Base-by-base conservation (phyloP, 1,140 invertebrate genomes). In the Monochamus saltuarius region DNA sequence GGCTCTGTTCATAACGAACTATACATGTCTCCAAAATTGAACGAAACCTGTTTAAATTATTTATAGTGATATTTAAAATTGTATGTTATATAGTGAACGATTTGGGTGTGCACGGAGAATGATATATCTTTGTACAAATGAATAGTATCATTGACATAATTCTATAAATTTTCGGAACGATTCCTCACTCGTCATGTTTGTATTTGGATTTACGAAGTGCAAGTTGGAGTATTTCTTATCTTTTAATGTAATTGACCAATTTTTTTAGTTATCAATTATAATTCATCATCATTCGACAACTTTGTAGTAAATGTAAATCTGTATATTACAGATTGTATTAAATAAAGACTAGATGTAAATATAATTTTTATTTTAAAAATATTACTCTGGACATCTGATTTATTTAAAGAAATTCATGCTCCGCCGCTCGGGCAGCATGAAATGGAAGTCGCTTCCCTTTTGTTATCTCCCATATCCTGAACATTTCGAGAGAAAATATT, bases 311-410 rank as follows among this genome's bases (percentile, higher is more conserved):
- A n/a, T n/a, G 42, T 55, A 38, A 14, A 29, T 56, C 53, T 56
- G 53, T 56, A 56, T 56, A 56, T 56, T 56, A 56, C 53, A 56
- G 53, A 56, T 56, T 56, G 22, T 56, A 56, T 56, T 56, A 45
- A 56, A 40, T 13, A 35, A 56, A 56, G 40, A 40, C 3, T 40
- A 54, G 6, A 29, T 29, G 22, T 29, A 29, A 29, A 29, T 29
- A 29, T 29, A 29, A 29, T 29, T 29, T 29, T 29, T 29, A 29
- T 29, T 29, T 29, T 29, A 29, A 29, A 29, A 29, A 29, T 3
- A 3, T 29, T 29, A 29, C 6, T 29, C 6, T 29, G 2, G 6
- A 29, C 22, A 29, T 29, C 6, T 29, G 6, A 29, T 29, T 29
- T 29, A 29, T 29, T 29, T 29, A 29, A 29, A 29, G 22, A 29